Conservation (phyloP, 2,113 vertebrate species). For the Neogale vison region DNA sequence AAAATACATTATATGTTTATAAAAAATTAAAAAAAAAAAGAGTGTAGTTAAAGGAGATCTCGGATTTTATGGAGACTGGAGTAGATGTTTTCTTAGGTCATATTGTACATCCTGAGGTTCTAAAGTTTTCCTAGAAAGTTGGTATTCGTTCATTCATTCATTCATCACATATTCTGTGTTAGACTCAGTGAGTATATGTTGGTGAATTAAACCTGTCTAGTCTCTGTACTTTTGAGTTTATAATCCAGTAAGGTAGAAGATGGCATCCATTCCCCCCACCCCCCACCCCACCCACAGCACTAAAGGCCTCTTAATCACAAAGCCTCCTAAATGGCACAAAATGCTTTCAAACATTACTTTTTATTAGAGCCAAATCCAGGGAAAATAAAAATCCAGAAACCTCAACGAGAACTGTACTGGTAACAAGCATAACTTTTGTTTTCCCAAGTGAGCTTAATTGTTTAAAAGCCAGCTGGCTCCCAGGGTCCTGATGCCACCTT, state of each 20-base stretch:
- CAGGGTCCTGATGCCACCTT: background rate
- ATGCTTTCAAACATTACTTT: background rate
- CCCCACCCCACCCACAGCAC: background rate
- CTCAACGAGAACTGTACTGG: background rate
- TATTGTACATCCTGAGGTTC: background rate
- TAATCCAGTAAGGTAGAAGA: background rate
- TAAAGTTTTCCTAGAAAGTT: background rate
- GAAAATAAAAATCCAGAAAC: background rate
- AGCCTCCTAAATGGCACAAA: background rate
- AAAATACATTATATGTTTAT: no score
- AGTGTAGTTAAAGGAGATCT: background rate
- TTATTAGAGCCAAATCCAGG: background rate
- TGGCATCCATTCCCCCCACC: background rate
- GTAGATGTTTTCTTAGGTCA: background rate
- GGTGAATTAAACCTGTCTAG: background rate
- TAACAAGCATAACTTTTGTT: conserved; percentile 42
- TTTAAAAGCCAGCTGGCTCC: conserved; percentile 75
- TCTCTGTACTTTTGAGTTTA: background rate
- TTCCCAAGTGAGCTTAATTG: conserved; percentile 67
- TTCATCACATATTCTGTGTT: background rate
- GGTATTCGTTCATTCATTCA: background rate
- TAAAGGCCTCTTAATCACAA: background rate
- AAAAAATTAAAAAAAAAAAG: no score
- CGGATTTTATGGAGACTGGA: background rate
- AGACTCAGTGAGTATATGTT: background rate